phyloP scores from a whole-genome alignment of 2,888 invertebrate genomes.

The Ectemnius continuus region DNA sequence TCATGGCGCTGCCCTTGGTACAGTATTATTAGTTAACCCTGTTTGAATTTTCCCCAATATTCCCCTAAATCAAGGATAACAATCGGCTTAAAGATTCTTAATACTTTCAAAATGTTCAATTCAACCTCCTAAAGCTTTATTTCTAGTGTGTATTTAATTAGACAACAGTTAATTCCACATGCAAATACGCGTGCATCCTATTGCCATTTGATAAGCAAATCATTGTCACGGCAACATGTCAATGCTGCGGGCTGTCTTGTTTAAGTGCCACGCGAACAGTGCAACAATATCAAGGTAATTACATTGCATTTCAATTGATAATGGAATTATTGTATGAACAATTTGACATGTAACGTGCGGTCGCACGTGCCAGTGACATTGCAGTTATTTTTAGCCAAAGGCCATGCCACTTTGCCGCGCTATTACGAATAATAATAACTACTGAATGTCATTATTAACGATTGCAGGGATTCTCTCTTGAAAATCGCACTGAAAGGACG shows the following conservation, averaged over 20 bases:
- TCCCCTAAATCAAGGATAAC: constrained; percentile 1
- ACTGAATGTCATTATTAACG: neutral
- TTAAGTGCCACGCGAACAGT: constrained; percentile 24
- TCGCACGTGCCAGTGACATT: neutral
- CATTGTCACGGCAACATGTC: constrained; percentile 47
- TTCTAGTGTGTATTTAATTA: too few species aligned
- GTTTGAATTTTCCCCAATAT: constrained; percentile 6
- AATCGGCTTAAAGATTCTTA: neutral
- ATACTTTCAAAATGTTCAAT: too few species aligned
- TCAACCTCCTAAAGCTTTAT: too few species aligned
- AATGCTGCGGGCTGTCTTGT: constrained; percentile 43
- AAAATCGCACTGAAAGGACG: constrained; percentile 27
- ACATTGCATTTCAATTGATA: neutral
- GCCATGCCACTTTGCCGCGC: neutral
- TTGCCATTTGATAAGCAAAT: constrained; percentile 1
- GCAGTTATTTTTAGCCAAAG: constrained; percentile 2
- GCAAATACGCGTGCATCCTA: neutral
- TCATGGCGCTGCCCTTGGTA: constrained; percentile 43
- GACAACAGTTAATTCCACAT: neutral
- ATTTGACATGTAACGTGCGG: neutral
- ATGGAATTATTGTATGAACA: constrained; percentile 3
- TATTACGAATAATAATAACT: neutral
- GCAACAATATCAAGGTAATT: constrained; percentile 45
- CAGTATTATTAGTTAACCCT: constrained; percentile 33
- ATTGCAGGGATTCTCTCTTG: constrained; percentile 40